These are phyloP conservation scores for Anas bahamensis DNA, from an alignment of 2,797 vertebrate genomes.

Conservation along the genomic window DNA sequence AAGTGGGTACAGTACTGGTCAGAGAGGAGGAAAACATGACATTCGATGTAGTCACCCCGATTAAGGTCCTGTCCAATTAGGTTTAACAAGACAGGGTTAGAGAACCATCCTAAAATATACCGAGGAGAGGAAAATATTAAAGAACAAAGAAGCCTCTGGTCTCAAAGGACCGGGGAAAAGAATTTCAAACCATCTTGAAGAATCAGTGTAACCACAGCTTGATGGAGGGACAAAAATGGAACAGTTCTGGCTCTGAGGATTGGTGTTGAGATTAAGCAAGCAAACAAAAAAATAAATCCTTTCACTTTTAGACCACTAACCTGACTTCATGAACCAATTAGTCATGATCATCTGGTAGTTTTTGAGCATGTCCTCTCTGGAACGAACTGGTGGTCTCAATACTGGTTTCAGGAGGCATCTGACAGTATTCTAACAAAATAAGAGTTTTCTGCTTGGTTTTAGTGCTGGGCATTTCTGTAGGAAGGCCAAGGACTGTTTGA, in stretches of 20 bases:
- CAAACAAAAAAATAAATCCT: background rate
- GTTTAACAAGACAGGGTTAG: conserved; percentile 48
- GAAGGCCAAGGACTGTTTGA: background rate
- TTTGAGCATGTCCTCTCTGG: background rate
- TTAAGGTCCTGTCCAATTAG: conserved; percentile 47
- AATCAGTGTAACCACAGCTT: conserved; percentile 33
- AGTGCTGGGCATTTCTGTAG: background rate
- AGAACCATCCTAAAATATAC: conserved; percentile 10
- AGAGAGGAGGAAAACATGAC: conserved; percentile 26
- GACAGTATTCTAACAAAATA: background rate
- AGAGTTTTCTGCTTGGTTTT: background rate
- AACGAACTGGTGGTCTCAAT: background rate
- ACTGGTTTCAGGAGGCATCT: background rate
- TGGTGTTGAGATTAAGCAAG: conserved; percentile 9
- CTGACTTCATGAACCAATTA: background rate
- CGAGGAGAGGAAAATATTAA: conserved; percentile 1
- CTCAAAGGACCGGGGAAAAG: conserved; percentile 18
- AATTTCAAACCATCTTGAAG: conserved; percentile 5
- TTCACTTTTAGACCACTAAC: conserved; percentile 25
- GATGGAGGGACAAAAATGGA: conserved; percentile 27
- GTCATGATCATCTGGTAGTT: conserved; percentile 18
- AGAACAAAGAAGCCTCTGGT: conserved; percentile 35
- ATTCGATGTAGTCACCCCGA: background rate
- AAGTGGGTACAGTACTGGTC: background rate
- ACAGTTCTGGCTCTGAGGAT: background rate